These are phyloP conservation scores for Okapia johnstoni DNA, from an alignment of 2,113 vertebrate species.

Conservation along the genomic window DNA sequence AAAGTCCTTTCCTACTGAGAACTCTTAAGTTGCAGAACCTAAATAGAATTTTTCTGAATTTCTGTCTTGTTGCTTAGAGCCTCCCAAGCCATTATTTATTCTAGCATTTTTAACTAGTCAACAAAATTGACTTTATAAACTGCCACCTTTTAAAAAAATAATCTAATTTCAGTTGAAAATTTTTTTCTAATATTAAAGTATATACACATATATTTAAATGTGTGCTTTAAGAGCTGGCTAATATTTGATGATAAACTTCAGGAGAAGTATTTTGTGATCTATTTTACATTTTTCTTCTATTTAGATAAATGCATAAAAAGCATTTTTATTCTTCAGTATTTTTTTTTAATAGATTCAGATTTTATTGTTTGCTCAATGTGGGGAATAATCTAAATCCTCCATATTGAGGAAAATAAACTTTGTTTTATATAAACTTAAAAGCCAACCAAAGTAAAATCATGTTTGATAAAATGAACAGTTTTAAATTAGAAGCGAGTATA, in stretches of 20 bases:
- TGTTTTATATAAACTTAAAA: not conserved
- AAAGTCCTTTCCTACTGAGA: not conserved
- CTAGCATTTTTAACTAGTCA: not conserved
- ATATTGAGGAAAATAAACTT: not conserved
- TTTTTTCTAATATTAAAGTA: not conserved
- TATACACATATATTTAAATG: not conserved
- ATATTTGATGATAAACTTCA: constrained; percentile 25
- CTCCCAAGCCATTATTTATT: not conserved
- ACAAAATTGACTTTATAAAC: constrained; percentile 12
- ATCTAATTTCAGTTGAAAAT: not conserved
- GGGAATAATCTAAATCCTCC: not conserved
- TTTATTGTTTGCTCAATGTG: not conserved
- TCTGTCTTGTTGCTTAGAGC: not conserved
- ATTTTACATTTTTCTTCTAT: constrained; percentile 38
- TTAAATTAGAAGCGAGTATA: not conserved
- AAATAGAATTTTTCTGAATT: constrained; percentile 17
- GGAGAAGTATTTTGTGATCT: constrained; percentile 22
- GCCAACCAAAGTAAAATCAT: not conserved
- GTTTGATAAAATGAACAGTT: not conserved
- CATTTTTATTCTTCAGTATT: constrained; percentile 35
- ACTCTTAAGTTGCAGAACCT: not conserved
- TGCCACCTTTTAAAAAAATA: not conserved
- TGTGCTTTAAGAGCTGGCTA: constrained; percentile 22
- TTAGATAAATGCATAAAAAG: constrained; percentile 22
- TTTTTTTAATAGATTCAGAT: not conserved